Evolutionary conservation across 2,888 invertebrate genomes (phyloP).

Genomic region (Pachycephus smyrnensis): DNA sequence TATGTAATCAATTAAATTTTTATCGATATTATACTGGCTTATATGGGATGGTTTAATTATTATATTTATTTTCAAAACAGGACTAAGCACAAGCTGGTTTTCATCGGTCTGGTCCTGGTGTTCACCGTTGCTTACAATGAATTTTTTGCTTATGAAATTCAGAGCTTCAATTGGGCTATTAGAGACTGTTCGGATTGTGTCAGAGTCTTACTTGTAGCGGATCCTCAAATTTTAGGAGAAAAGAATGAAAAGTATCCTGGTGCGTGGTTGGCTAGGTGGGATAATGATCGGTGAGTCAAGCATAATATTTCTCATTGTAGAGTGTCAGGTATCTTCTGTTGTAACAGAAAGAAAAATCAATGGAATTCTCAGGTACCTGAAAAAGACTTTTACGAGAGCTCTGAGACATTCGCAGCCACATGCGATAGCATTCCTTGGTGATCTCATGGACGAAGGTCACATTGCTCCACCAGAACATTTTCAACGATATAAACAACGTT

Average conservation of each 20-base stretch:
- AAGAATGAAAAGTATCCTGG: conserved; percentile 76
- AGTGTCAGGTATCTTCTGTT: neutral
- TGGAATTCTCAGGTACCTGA: conserved; percentile 76
- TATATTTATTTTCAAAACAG: conserved; percentile 27
- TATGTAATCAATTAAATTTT: neutral
- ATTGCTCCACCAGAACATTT: conserved; percentile 79
- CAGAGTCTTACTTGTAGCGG: conserved; percentile 82
- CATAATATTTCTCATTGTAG: neutral
- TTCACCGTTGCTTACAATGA: conserved; percentile 69
- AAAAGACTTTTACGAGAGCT: conserved; percentile 82
- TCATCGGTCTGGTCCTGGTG: conserved; percentile 42
- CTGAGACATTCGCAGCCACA: conserved; percentile 81
- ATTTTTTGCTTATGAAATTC: conserved; percentile 71
- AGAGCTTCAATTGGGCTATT: conserved; percentile 68
- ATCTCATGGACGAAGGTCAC: conserved; percentile 95
- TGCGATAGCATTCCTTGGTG: conserved; percentile 90
- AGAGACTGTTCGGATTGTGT: conserved; percentile 70
- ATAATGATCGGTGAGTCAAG: conserved; percentile 84
- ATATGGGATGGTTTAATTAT: neutral
- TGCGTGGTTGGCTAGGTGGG: conserved; percentile 83
- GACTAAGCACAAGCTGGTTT: conserved; percentile 44
- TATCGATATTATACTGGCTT: neutral
- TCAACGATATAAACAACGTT: conserved; percentile 79
- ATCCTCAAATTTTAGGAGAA: conserved; percentile 93
- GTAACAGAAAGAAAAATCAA: conserved; percentile 1